Base-by-base conservation (phyloP, 2,888 invertebrate species). In the Pammene aurita region DNA sequence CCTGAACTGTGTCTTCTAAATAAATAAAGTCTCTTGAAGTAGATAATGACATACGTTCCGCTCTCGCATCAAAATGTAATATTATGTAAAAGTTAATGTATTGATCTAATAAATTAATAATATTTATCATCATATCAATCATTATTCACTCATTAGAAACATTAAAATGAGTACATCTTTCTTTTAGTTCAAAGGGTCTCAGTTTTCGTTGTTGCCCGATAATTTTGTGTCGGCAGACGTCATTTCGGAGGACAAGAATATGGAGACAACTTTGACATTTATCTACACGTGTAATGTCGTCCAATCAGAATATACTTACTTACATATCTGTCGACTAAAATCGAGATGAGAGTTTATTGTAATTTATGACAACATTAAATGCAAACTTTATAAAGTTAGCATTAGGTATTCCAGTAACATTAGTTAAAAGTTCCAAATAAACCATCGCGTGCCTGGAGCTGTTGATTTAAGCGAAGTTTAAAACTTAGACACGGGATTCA, bases 381-480 rank as follows among this genome's bases (percentile, higher is more conserved):
- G 34, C 42, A 63, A n/a, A n/a, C n/a, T n/a, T 46, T 42, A 60
- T 54, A 52, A 68, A 52, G 13, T 11, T n/a, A 52, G 26, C 52
- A 54, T 52, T 34, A 52, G 52, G 34, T 54, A 58, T 58, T 50
- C 44, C 44, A 68, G 57, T 54, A 60, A 41, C 54, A 54, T 50
- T 54, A 65, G 34, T 58, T 6, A n/a, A 41, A 67, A 68, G 50
- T 58, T 65, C 34, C 14, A 60, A 48, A 60, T 48, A 48, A 52
- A 46, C 18, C 41, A 34, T 69, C 69, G 69, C 65, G 65, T 65
- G 65, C 41, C 60, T 18, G 9, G 54, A 58, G 6, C 68, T 64
- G 68, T 65, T 65, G 58, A 68, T 64, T 64, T 60, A 38, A 16
- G 58, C 68, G 38, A 64, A 68, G 68, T 68, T 68, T 58, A 14